A percentile compares a stretch with the other conserved stretches of the same genome.
These are phyloP conservation scores for Corythoichthys haematopterus DNA, from an alignment of 2,113 vertebrate genomes.

Conservation along the genomic window DNA sequence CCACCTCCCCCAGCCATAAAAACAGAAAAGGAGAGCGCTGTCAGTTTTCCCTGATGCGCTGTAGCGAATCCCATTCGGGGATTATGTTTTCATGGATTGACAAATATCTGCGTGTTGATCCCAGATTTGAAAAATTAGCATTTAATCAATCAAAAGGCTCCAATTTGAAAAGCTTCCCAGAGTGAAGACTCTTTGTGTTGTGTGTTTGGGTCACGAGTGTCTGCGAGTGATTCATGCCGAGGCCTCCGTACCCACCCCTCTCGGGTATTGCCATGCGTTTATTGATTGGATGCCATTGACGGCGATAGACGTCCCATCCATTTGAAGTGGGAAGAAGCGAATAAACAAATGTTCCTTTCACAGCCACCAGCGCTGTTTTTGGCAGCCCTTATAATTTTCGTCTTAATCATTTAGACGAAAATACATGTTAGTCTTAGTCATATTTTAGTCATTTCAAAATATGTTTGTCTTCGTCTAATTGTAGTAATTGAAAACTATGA, in stretches of 20 bases:
- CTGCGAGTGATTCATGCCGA: conserved; percentile 22
- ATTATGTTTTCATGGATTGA: neutral
- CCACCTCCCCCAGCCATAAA: neutral
- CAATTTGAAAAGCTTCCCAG: neutral
- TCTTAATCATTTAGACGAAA: no score
- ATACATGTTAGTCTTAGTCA: no score
- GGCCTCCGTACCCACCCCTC: conserved; percentile 26
- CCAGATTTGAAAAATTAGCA: neutral
- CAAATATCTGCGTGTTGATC: neutral
- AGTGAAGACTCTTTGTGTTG: neutral
- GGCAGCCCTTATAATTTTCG: no score
- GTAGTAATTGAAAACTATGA: no score
- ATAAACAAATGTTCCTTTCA: no score
- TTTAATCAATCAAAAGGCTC: neutral
- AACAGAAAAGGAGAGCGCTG: conserved; percentile 9
- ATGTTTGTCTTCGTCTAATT: no score
- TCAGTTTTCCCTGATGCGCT: neutral
- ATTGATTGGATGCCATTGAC: conserved; percentile 36
- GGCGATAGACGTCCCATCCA: no score
- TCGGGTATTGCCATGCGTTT: conserved; percentile 57
- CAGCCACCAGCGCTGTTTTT: no score
- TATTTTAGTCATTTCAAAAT: no score
- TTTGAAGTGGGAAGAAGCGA: no score
- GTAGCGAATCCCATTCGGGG: neutral
- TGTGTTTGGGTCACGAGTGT: neutral